Conservation (phyloP, 2,888 invertebrate genomes). For the Melieria crassipennis region DNA sequence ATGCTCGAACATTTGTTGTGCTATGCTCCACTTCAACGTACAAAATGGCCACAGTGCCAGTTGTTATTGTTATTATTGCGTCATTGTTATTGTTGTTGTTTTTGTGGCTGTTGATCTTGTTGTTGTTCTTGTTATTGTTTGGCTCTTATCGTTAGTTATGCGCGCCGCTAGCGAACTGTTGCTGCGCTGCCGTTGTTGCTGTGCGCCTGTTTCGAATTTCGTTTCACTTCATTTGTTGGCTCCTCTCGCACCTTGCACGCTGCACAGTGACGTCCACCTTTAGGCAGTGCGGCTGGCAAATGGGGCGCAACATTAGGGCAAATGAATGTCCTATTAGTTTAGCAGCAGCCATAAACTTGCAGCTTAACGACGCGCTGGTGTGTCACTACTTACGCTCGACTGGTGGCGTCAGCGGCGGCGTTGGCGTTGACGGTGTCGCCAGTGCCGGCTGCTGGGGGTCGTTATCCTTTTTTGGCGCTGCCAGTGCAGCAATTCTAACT, state of each 20-base stretch:
- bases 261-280: background rate
- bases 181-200: conserved; percentile 21
- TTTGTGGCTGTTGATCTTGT: no score
- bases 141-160: no score
- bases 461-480: conserved; percentile 17
- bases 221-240: conserved; percentile 28
- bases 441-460: background rate
- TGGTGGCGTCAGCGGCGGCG: conserved; percentile 1
- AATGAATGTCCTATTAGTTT: conserved; percentile 30
- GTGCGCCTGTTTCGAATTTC: conserved; percentile 18
- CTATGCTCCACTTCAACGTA: no score
- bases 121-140: no score
- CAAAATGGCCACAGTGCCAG: no score
- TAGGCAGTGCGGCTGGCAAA: conserved; percentile 8
- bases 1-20: no score
- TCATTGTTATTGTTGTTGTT: no score
- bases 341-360: conserved; percentile 41
- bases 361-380: conserved; percentile 48
- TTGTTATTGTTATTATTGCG: no score
- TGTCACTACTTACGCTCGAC: conserved; percentile 43
- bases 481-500: background rate
- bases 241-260: no score
- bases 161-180: no score
- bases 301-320: conserved; percentile 27
- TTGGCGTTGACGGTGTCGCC: no score